These are phyloP conservation scores for Atta texana DNA, from an alignment of 1,140 invertebrate genomes.

Conservation along the genomic window DNA sequence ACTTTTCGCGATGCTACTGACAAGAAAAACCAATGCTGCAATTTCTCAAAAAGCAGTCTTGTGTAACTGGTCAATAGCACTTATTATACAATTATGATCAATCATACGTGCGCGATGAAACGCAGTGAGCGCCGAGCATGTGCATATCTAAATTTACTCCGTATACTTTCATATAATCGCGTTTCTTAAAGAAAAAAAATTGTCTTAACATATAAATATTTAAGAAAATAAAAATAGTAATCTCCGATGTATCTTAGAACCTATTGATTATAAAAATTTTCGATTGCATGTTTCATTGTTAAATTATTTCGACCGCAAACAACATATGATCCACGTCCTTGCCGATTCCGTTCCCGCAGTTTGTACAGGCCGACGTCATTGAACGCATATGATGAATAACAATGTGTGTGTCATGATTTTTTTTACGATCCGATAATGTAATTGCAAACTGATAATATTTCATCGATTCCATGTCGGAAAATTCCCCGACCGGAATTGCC, in stretches of 20 bases:
- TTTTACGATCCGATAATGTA: not conserved
- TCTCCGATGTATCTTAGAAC: not conserved
- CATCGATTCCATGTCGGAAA: not conserved
- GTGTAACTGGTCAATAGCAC: not conserved
- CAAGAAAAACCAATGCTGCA: slow-evolving; percentile 6
- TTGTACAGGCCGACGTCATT: not conserved
- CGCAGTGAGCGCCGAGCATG: not conserved
- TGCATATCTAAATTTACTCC: slow-evolving; percentile 26
- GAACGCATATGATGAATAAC: not conserved
- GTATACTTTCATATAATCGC: slow-evolving; percentile 16
- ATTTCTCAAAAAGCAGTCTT: not conserved
- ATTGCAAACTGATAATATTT: not conserved
- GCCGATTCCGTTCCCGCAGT: not conserved
- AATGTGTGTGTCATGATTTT: not conserved
- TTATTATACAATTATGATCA: slow-evolving; percentile 30
- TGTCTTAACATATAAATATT: not conserved
- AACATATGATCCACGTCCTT: not conserved
- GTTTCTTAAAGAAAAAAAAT: not conserved
- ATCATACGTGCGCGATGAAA: not conserved
- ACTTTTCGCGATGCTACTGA: not conserved
- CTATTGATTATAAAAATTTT: not conserved
- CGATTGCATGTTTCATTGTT: not conserved
- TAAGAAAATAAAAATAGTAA: not conserved
- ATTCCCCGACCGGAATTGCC: not conserved
- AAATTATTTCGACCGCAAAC: not conserved